Base-by-base conservation (phyloP, 2,113 vertebrate genomes). In the Apaloderma vittatum region DNA sequence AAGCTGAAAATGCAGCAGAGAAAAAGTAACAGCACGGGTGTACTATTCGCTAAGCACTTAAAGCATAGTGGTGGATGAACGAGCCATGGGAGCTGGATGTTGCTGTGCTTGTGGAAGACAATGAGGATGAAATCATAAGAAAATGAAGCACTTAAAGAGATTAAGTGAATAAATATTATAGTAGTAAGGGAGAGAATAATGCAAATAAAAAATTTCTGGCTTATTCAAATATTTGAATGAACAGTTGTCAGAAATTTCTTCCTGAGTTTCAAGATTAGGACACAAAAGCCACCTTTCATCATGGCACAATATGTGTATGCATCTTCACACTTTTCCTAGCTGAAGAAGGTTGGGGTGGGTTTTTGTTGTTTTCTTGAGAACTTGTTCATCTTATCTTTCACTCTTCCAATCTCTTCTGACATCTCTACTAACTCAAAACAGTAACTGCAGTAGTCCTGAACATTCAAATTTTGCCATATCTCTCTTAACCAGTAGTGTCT, bases 1-100 rank as follows among this genome's bases (percentile, higher is more conserved):
- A 82, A 92, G 51, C 48, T 63, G 58, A 88, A 96, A 95, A 87
- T 74, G 68, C 63, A 75, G 46, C 68, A 92, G 46, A 78, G 23
- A n/a, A 91, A 88, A 92, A 94, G 61, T 43, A 55, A 34, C 17
- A 94, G 48, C 66, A 59, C 32, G 63, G 86, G 34, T 11, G 32
- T 29, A 26, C 37, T 46, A 18, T 79, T 63, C 86, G 57, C 62
- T 72, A 72, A 68, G 48, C 15, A 62, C 62, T 82, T 55, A 72
- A 90, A 82, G 62, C 3, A 1, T 83, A 59, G 58, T 88, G 12
- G 37, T 55, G 63, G 78, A 37, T 75, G 66, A 90, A 71, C 32
- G 45, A 79, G 62, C 16, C 82, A 61, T 9, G 34, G 32, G 23
- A 94, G 32, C 4, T 82, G 37, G 29, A 27, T 49, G 16, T 78